Evolutionary conservation across 2,888 invertebrate genomes (phyloP), one percentile per base, ranked within the genome.

Genomic region (Piscicola geometra): DNA sequence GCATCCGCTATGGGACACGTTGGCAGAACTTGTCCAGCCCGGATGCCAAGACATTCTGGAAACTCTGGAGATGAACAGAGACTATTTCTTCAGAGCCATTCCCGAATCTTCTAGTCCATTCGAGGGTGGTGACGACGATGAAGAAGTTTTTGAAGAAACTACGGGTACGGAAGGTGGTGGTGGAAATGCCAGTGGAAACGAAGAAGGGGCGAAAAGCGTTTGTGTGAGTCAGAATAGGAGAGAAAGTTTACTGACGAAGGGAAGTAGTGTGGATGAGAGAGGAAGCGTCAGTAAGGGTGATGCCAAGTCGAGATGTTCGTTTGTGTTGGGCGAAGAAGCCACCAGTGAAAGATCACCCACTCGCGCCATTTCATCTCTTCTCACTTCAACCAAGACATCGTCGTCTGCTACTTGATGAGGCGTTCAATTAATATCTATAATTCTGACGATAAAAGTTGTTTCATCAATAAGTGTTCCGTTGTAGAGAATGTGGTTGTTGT

Each of bases 21-120:
- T 99, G 99, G 96, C 95, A n/a, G 98, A 99, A 86, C 89, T 99
- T 79, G 99, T 99, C 70, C 95, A 97, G 87, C 98, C 99, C 1
- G 98, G 98, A 85, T 98, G 98, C 70, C 97, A 98, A 87, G 93
- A 95, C 81, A 98, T 99, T 82, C 89, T 99, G 80, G 97, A 98
- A 87, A 95, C 94, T 71, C 89, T 99, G 83, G 98, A 99, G 87
- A 95, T 97, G 87, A 99, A 99, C 87, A 90, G 99, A 81, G 95
- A 97, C 87, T 98, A 94, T 91, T 94, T 93, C 86, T 92, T 92
- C 86, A 84, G 85, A 71, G 93, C 93, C 91, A 94, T 95, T 85
- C 94, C 95, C 15, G 60, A 56, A n/a, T 56, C 60, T 56, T 25
- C 60, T 3, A 56, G 60, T 56, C 60, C 60, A 3, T 56, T 5